Evolutionary conservation across 2,797 vertebrate genomes (phyloP).

Genomic region (Hippocampus kuda): DNA sequence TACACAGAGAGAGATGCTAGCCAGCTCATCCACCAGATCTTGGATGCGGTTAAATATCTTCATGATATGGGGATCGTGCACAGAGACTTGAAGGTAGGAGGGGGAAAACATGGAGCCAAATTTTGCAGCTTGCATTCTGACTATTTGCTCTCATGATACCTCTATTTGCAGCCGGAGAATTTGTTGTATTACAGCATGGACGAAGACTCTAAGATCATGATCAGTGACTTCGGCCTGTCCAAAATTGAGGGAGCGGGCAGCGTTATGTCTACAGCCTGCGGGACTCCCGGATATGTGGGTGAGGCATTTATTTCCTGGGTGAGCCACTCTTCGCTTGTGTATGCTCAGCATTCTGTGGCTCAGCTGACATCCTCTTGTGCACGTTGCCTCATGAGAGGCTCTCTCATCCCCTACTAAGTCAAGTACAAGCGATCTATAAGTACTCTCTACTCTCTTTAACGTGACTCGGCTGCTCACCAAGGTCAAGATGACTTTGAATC

Average conservation of each 20-base stretch:
- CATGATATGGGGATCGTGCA: constrained; percentile 93
- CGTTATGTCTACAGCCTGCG: constrained; percentile 91
- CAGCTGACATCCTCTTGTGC: constrained; percentile 33
- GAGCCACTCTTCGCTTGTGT: constrained; percentile 20
- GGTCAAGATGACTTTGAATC: constrained; percentile 40
- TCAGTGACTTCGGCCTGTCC: constrained; percentile 93
- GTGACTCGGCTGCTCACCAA: constrained; percentile 30
- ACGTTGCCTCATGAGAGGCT: constrained; percentile 35
- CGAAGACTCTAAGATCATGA: constrained; percentile 98
- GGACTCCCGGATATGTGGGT: constrained; percentile 97
- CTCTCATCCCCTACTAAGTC: constrained; percentile 47
- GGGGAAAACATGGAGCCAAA: constrained; percentile 51
- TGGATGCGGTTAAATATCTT: constrained; percentile 92
- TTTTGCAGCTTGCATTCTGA: neutral
- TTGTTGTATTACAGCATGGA: constrained; percentile 93
- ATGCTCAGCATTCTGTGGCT: constrained; percentile 20
- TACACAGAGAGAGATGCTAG: constrained; percentile 95
- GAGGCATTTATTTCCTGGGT: constrained; percentile 35
- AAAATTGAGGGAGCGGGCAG: constrained; percentile 88
- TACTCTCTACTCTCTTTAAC: constrained; percentile 39
- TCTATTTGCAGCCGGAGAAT: constrained; percentile 81
- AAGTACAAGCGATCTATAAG: constrained; percentile 51
- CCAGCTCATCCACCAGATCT: constrained; percentile 88
- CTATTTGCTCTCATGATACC: neutral
- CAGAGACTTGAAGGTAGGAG: constrained; percentile 95